Evolutionary conservation across 2,797 vertebrate genomes (phyloP), one percentile per base, ranked within the genome.

Genomic region (Sylvilagus floridanus): DNA sequence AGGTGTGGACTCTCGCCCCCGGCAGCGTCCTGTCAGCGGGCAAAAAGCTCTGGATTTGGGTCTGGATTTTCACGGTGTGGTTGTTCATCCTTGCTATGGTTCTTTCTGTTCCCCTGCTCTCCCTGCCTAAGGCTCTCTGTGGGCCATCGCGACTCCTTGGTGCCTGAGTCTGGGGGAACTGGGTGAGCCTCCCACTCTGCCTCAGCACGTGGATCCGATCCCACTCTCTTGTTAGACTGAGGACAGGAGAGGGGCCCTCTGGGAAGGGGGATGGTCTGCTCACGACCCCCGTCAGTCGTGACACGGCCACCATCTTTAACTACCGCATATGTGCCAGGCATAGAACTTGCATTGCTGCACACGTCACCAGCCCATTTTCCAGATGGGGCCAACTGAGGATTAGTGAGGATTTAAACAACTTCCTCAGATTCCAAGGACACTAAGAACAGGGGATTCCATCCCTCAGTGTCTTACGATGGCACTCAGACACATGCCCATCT

Each of bases 251-350:
- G 47, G 4, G 52, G 71, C 50, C 22, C 16, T 12, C 7, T 5
- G 57, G 79, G 28, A 21, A 57, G 16, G 8, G 28, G 14, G 62
- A 37, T 42, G n/a, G 21, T 9, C 5, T 19, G 47, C 7, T 68
- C 22, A 65, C 26, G 68, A 73, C 17, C 26, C 32, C n/a, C 47
- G 17, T 26, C 35, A 28, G 35, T 50, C 35, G 19, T 12, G 7
- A 5, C 17, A 2, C n/a, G 7, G 0, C 42, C 42, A 47, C 42
- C 42, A 47, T 47, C 42, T 47, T 47, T 47, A 12, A 30, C 17
- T 16, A 37, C 60, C 30, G 57, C 54, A 54, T 1, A 0, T 0
- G 4, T 32, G 32, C 42, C 13, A 13, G 24, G 37, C 6, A 0
- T 0, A 21, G 62, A 4, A 6, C 32, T 47, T 47, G 42, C 42